A percentile compares a stretch with the other conserved stretches of the same genome.
phyloP scores from a whole-genome alignment of 2,113 vertebrate species.

The Todiramphus saurophagus region DNA sequence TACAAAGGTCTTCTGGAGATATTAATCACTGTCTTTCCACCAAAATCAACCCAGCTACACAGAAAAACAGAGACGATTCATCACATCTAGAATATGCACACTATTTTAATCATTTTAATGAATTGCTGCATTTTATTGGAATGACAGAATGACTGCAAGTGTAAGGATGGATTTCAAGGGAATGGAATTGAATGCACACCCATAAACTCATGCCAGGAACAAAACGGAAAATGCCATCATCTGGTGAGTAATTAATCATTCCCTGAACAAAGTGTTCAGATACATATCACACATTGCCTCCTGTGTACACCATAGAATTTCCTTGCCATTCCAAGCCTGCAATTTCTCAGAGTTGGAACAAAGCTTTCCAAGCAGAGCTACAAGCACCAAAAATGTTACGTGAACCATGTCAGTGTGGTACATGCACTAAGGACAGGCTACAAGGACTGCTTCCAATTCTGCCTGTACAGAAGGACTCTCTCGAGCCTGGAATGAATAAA shows the following conservation, averaged over 20 bases:
- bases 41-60: not conserved
- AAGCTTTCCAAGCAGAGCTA: not conserved
- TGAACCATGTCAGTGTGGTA: not conserved
- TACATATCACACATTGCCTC: not conserved
- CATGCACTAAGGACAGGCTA: not conserved
- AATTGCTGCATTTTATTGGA: not conserved
- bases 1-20: not conserved
- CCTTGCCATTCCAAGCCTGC: slow-evolving; percentile 13
- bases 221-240: slow-evolving; percentile 82
- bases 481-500: not conserved
- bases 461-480: not conserved
- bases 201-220: slow-evolving; percentile 81
- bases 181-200: slow-evolving; percentile 84
- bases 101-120: not conserved
- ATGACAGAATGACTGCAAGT: slow-evolving; percentile 85
- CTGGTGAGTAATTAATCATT: slow-evolving; percentile 79
- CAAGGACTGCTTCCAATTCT: not conserved
- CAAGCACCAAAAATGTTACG: not conserved
- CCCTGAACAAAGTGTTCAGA: slow-evolving; percentile 48
- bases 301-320: not conserved
- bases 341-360: not conserved
- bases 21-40: not conserved
- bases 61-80: not conserved
- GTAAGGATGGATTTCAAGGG: slow-evolving; percentile 85
- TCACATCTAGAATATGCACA: not conserved